These are phyloP conservation scores for Pipra filicauda DNA, from an alignment of 2,113 vertebrate genomes.

Conservation along the genomic window DNA sequence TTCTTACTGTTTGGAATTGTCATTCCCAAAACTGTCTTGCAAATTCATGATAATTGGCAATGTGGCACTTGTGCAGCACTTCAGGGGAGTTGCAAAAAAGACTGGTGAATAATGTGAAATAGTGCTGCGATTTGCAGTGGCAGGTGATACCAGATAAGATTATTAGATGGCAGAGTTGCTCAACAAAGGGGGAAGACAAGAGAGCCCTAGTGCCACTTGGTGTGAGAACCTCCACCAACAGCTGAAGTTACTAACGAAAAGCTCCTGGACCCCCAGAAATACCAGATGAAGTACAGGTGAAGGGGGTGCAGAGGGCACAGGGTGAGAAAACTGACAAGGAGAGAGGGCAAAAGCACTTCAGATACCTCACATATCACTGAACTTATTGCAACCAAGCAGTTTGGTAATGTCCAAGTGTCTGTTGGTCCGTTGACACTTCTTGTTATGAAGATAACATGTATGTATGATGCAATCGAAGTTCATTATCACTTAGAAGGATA, in stretches of 20 bases:
- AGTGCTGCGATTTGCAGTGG: neutral
- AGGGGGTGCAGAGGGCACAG: rapidly evolving
- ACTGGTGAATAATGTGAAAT: neutral
- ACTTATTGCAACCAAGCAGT: neutral
- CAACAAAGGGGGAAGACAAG: neutral
- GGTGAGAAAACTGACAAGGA: neutral
- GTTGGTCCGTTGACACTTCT: neutral
- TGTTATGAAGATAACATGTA: neutral
- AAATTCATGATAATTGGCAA: neutral
- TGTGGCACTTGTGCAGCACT: neutral
- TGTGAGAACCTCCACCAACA: neutral
- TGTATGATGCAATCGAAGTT: neutral
- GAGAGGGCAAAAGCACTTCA: neutral
- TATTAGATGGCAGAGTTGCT: neutral
- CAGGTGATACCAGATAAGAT: neutral
- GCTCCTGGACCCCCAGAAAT: neutral
- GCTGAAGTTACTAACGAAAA: neutral
- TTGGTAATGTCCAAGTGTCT: neutral
- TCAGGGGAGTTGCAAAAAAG: neutral
- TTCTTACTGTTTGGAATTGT: neutral
- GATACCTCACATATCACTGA: neutral
- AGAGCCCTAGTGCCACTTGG: neutral
- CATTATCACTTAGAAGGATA: neutral
- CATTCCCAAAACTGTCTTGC: rapidly evolving
- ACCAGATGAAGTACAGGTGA: neutral